These are phyloP conservation scores for Halcyon badia DNA, from an alignment of 2,797 vertebrate species.

Conservation along the genomic window DNA sequence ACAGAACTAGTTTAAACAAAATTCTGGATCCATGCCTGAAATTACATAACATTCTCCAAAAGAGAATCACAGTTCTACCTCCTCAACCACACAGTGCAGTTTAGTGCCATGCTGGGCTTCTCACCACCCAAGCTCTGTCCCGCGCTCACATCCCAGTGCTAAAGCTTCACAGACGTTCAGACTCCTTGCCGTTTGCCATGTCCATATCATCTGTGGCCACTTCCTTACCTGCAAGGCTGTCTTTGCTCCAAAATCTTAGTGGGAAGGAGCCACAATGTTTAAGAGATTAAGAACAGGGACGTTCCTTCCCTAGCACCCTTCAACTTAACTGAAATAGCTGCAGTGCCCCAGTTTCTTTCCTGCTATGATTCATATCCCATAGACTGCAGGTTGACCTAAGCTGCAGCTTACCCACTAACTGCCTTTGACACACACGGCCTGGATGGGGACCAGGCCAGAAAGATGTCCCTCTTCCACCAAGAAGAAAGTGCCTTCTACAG, in stretches of 20 bases:
- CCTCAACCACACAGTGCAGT: not conserved
- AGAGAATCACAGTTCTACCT: slow-evolving; percentile 41
- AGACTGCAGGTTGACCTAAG: not conserved
- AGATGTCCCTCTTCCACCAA: not conserved
- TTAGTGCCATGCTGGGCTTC: not conserved
- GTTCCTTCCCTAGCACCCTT: slow-evolving; percentile 24
- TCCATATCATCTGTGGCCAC: not conserved
- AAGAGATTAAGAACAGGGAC: not conserved
- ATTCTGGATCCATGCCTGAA: slow-evolving; percentile 43
- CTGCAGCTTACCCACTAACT: not conserved
- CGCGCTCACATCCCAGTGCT: not conserved
- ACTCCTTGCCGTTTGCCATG: not conserved
- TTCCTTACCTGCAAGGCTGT: not conserved
- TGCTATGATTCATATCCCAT: slow-evolving; percentile 40
- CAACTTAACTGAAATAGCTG: slow-evolving; percentile 44
- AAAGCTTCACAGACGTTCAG: not conserved
- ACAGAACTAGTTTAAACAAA: slow-evolving; percentile 23
- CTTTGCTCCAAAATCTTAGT: not conserved
- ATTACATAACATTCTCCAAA: slow-evolving; percentile 40
- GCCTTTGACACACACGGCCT: not conserved
- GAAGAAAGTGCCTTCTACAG: not conserved
- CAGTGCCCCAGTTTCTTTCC: slow-evolving; percentile 68
- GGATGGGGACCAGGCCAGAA: not conserved
- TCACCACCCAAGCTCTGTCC: not conserved
- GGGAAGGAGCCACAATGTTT: not conserved